phyloP scores from a whole-genome alignment of 2,888 invertebrate genomes.

The Geophilus truncorum region DNA sequence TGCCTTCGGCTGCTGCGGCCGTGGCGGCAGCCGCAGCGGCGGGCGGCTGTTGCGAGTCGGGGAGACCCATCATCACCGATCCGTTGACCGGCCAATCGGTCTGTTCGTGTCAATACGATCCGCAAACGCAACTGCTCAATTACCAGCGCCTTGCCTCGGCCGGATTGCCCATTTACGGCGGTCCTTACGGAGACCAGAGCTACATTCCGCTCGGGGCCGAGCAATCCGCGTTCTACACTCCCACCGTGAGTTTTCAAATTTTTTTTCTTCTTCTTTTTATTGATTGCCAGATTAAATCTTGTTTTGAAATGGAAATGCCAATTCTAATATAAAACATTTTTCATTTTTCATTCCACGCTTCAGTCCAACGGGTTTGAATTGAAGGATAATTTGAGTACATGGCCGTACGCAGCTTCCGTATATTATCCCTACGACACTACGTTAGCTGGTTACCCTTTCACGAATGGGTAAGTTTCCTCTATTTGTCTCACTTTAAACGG shows the following conservation, averaged over 20 bases:
- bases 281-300: background rate
- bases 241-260: conserved; percentile 46
- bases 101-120: conserved; percentile 81
- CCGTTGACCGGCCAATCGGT: conserved; percentile 82
- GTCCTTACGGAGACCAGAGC: conserved; percentile 44
- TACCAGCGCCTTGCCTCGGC: conserved; percentile 70
- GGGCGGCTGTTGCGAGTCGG: conserved; percentile 75
- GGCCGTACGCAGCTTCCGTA: conserved; percentile 79
- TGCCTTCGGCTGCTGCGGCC: conserved; percentile 39
- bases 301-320: background rate
- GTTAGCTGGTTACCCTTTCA: conserved; percentile 85
- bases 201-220: conserved; percentile 48
- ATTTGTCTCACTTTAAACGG: background rate
- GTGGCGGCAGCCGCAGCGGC: conserved; percentile 37
- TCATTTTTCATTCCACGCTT: conserved; percentile 36
- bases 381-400: conserved; percentile 59
- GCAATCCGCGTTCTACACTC: conserved; percentile 50
- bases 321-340: background rate
- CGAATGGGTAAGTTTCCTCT: conserved; percentile 70
- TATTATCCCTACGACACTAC: conserved; percentile 87
- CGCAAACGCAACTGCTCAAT: conserved; percentile 57
- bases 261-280: background rate
- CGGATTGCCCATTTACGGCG: conserved; percentile 51
- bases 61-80: conserved; percentile 83
- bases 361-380: conserved; percentile 81